phyloP scores from a whole-genome alignment of 2,113 vertebrate genomes.

The Ochotona curzoniae region DNA sequence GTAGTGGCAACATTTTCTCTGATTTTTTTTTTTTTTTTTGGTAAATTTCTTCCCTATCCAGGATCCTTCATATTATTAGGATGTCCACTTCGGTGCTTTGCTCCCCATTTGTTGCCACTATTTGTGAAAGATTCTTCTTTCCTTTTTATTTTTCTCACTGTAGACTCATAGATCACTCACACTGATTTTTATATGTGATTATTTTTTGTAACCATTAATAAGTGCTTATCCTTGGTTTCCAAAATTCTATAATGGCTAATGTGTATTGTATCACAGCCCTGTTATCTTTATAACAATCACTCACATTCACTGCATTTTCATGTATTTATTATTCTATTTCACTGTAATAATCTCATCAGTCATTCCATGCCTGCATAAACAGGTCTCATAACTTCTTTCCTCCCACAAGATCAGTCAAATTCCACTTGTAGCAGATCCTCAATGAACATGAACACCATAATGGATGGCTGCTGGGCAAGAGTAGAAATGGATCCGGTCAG shows the following conservation, averaged over 20 bases:
- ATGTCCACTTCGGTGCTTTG: not conserved
- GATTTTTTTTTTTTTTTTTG: not conserved
- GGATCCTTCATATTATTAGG: not conserved
- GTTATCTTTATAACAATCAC: not conserved
- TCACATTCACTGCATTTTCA: conserved; percentile 39
- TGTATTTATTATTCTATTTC: not conserved
- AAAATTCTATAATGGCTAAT: not conserved
- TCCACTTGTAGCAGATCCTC: not conserved
- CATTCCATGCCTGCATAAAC: conserved; percentile 19
- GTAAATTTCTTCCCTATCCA: not conserved
- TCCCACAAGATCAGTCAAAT: not conserved
- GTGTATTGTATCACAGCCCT: not conserved
- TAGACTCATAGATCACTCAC: not conserved
- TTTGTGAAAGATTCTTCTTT: not conserved
- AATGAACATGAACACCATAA: not conserved
- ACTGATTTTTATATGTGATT: not conserved
- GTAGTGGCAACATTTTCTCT: not conserved
- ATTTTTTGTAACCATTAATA: not conserved
- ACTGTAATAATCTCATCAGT: not conserved
- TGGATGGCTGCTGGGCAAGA: not conserved
- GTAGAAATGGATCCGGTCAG: conserved; percentile 8
- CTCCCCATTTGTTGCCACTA: not conserved
- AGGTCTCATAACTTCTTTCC: not conserved
- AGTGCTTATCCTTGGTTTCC: not conserved
- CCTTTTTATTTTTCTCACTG: not conserved